phyloP scores from a whole-genome alignment of 1,140 invertebrate genomes.

The Protaetia brevitarsis region DNA sequence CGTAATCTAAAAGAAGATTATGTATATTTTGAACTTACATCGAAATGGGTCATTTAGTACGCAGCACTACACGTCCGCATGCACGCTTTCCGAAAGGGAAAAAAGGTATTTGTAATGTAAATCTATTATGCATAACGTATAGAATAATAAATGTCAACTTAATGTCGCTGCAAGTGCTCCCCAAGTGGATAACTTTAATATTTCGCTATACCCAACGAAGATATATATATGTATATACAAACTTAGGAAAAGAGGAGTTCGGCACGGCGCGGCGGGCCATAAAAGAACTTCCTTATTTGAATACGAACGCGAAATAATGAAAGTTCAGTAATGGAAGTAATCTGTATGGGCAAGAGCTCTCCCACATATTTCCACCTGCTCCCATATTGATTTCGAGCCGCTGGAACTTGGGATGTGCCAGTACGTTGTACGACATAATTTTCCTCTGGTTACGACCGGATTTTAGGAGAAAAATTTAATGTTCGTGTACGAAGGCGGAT shows the following conservation, averaged over 20 bases:
- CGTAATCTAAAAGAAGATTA: no score
- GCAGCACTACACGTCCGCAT: no score
- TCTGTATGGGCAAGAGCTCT: slow-evolving; percentile 37
- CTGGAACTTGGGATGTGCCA: no score
- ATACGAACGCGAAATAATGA: slow-evolving; percentile 43
- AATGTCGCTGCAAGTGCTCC: slow-evolving; percentile 28
- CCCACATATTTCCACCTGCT: slow-evolving; percentile 39
- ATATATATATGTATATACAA: no score
- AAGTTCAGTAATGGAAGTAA: slow-evolving; percentile 40
- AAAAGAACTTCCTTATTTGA: slow-evolving; percentile 44
- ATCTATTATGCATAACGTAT: slow-evolving; percentile 14
- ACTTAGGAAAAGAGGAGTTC: slow-evolving; percentile 26
- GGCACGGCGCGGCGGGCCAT: slow-evolving; percentile 34
- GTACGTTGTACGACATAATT: no score
- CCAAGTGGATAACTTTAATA: slow-evolving; percentile 32
- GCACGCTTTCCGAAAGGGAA: background rate
- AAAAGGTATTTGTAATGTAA: slow-evolving; percentile 1
- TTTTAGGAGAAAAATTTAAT: no score
- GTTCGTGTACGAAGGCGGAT: no score
- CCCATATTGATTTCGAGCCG: slow-evolving; percentile 35
- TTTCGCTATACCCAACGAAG: slow-evolving; percentile 25
- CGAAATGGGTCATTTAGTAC: no score
- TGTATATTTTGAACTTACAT: no score
- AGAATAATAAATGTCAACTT: slow-evolving; percentile 32
- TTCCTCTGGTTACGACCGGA: no score